Conservation (phyloP, 2,797 vertebrate genomes). For the Helarctos malayanus region DNA sequence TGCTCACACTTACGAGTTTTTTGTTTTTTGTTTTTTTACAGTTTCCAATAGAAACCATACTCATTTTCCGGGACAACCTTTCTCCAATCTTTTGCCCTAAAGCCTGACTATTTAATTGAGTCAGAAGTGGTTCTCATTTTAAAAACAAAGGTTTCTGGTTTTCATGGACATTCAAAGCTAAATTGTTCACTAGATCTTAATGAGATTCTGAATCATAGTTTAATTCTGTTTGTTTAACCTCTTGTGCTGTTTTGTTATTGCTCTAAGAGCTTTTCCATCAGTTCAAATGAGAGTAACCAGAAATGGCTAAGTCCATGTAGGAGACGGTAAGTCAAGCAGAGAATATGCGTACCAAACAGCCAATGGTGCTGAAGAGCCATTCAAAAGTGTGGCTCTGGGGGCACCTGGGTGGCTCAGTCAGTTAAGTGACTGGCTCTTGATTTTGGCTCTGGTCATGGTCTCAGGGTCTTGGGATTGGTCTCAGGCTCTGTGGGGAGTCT, state of each 20-base stretch:
- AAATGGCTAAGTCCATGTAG: neutral
- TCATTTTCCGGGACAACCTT: neutral
- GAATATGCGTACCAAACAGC: neutral
- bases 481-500: neutral
- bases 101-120: neutral
- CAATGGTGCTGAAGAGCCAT: neutral
- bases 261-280: neutral
- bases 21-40: neutral
- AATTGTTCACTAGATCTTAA: neutral
- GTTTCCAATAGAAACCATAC: conserved; percentile 21
- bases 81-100: neutral
- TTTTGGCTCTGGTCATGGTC: neutral
- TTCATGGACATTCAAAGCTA: neutral
- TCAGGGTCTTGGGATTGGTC: neutral
- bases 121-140: neutral
- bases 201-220: neutral
- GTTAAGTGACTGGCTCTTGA: neutral
- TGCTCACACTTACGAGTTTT: neutral
- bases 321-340: neutral
- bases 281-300: conserved; percentile 1
- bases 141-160: conserved; percentile 32
- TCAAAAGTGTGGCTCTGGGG: neutral
- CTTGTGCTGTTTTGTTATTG: neutral
- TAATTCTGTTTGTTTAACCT: neutral
- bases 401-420: neutral